phyloP scores from a whole-genome alignment of 2,888 invertebrate genomes.

The Amphipoea lucens region DNA sequence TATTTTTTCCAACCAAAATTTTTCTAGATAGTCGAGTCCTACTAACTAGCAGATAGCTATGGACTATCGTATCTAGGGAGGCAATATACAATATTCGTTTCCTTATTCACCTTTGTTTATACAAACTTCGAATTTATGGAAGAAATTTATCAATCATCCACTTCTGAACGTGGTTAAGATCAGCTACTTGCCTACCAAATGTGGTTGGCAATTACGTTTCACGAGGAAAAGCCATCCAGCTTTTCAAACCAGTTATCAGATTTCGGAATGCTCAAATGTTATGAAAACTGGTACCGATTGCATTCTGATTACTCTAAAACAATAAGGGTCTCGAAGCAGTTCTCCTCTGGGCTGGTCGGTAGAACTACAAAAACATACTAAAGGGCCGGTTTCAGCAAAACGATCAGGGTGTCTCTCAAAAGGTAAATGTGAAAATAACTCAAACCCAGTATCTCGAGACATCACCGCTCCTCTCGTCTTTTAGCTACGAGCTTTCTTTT shows the following conservation, averaged over 20 bases:
- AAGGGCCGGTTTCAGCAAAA: not conserved
- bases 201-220: not conserved
- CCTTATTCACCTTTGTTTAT: not conserved
- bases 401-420: not conserved
- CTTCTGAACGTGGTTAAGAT: not conserved
- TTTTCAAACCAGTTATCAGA: not conserved
- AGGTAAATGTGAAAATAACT: not conserved
- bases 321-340: not conserved
- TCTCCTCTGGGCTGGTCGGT: not conserved
- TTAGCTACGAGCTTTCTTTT: not conserved
- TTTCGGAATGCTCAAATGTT: not conserved
- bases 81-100: slow-evolving; percentile 5
- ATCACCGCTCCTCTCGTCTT: not conserved
- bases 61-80: not conserved
- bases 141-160: not conserved
- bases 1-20: slow-evolving; percentile 3
- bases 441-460: not conserved
- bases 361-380: not conserved
- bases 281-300: not conserved
- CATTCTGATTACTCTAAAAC: not conserved
- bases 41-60: not conserved
- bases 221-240: not conserved
- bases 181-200: not conserved
- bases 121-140: not conserved
- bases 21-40: not conserved